Percentiles rank a stretch among this genome's conserved stretches.
Evolutionary conservation across 1,140 invertebrate genomes (phyloP).

Genomic region (Pararge aegeria): DNA sequence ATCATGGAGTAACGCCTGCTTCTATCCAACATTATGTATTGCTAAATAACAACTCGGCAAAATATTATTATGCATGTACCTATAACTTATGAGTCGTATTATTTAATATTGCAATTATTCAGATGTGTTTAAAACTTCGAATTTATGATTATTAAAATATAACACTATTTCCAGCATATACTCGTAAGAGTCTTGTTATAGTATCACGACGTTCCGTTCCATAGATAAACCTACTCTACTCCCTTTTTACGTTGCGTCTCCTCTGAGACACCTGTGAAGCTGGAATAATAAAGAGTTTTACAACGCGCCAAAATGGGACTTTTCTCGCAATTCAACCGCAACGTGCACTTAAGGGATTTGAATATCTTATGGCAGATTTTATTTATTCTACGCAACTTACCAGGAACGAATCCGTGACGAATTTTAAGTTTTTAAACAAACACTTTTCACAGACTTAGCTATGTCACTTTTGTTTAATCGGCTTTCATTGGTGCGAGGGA

Average conservation of each 20-base stretch:
- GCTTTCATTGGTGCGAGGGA: not conserved
- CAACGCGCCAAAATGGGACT: conserved; percentile 74
- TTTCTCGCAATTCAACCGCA: conserved; percentile 77
- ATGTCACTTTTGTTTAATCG: conserved; percentile 25
- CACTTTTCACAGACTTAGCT: conserved; percentile 36
- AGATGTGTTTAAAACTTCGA: too few relatives aligned
- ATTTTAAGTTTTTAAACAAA: conserved; percentile 65
- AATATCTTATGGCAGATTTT: conserved; percentile 75
- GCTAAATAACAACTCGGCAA: too few relatives aligned
- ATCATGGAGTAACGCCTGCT: too few relatives aligned
- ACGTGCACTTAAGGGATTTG: conserved; percentile 78
- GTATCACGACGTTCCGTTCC: conserved; percentile 5
- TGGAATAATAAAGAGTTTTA: conserved; percentile 78
- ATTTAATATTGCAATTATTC: too few relatives aligned
- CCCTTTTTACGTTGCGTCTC: conserved; percentile 50
- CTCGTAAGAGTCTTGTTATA: too few relatives aligned
- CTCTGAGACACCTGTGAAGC: conserved; percentile 65
- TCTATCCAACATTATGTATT: too few relatives aligned
- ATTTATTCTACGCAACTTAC: conserved; percentile 66
- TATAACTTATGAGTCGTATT: too few relatives aligned
- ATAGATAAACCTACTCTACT: conserved; percentile 31
- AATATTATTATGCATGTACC: too few relatives aligned
- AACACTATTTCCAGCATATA: conserved; percentile 11
- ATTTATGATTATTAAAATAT: too few relatives aligned
- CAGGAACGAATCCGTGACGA: conserved; percentile 51